A percentile compares a stretch with the other conserved stretches of the same genome.
Evolutionary conservation across 2,113 vertebrate species (phyloP).

Genomic region (Rhinogobius similis): DNA sequence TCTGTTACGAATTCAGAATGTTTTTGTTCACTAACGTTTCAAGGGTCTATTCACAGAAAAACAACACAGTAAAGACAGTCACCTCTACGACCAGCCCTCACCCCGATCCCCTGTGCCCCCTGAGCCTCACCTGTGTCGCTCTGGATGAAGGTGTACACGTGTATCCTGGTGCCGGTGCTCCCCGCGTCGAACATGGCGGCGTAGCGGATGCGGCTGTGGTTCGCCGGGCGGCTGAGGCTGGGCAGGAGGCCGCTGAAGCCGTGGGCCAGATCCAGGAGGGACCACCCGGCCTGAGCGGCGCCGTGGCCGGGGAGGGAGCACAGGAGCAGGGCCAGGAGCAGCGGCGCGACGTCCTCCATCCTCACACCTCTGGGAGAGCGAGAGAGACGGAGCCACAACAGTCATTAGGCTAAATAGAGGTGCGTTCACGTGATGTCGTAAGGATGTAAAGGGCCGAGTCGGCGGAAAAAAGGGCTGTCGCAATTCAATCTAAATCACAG

Average conservation of each 20-base stretch:
- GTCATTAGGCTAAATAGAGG: not conserved
- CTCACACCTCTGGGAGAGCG: slow-evolving; percentile 43
- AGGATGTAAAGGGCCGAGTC: too few relatives aligned
- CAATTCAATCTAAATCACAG: too few relatives aligned
- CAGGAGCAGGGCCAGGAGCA: slow-evolving; percentile 44
- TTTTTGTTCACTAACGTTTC: too few relatives aligned
- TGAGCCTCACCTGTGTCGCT: slow-evolving; percentile 81
- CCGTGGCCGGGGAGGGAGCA: slow-evolving; percentile 4
- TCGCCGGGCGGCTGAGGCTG: slow-evolving; percentile 78
- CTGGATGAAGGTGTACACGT: slow-evolving; percentile 92
- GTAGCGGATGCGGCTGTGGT: slow-evolving; percentile 85
- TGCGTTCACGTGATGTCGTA: not conserved
- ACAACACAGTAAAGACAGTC: too few relatives aligned
- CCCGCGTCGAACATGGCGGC: slow-evolving; percentile 97
- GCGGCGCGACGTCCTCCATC: slow-evolving; percentile 42
- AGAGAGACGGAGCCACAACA: not conserved
- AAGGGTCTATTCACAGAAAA: too few relatives aligned
- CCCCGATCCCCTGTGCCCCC: too few relatives aligned
- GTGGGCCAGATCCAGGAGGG: slow-evolving; percentile 48
- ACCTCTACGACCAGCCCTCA: too few relatives aligned
- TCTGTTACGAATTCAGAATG: too few relatives aligned
- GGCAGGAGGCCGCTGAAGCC: slow-evolving; percentile 79
- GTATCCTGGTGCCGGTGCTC: slow-evolving; percentile 95
- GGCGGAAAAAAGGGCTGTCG: not conserved
- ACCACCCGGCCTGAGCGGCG: slow-evolving; percentile 22